Percentiles rank a stretch among this genome's conserved stretches.
Conservation (phyloP, 2,888 invertebrate genomes). For the Brachyptera risi region DNA sequence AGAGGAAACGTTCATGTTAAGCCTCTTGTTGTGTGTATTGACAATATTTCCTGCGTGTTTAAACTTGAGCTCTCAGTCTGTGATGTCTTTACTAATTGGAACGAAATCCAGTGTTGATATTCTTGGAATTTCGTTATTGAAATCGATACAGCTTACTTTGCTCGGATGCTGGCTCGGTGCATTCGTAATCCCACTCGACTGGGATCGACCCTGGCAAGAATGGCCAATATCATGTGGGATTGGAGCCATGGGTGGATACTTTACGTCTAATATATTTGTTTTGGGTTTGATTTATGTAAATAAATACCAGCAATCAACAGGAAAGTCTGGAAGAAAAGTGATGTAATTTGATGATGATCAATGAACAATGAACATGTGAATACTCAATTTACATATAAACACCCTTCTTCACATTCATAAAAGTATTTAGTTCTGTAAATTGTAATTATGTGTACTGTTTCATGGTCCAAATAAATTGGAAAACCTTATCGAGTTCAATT, state of each 20-base stretch:
- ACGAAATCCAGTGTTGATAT: slow-evolving; percentile 16
- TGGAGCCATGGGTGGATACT: slow-evolving; percentile 58
- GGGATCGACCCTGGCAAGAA: slow-evolving; percentile 86
- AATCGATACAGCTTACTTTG: slow-evolving; percentile 45
- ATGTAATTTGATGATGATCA: too few species aligned
- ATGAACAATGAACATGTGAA: too few species aligned
- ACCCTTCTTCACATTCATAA: too few species aligned
- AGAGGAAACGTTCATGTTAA: slow-evolving; percentile 65
- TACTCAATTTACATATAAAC: too few species aligned
- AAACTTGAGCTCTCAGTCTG: slow-evolving; percentile 52
- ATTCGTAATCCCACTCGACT: slow-evolving; percentile 81
- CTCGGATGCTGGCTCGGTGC: slow-evolving; percentile 83
- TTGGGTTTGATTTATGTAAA: background rate
- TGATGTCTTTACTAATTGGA: slow-evolving; percentile 33
- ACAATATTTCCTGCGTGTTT: slow-evolving; percentile 61
- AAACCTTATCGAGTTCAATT: too few species aligned
- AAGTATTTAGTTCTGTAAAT: too few species aligned
- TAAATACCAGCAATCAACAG: background rate
- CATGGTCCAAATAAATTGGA: too few species aligned
- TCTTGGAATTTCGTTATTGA: slow-evolving; percentile 39
- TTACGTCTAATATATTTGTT: background rate
- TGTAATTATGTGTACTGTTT: too few species aligned
- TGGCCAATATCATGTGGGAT: slow-evolving; percentile 71
- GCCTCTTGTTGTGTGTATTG: slow-evolving; percentile 56
- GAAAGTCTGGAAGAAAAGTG: background rate